Conservation (phyloP, 2,888 invertebrate genomes). For the Dyspetes luteomarginatus region DNA sequence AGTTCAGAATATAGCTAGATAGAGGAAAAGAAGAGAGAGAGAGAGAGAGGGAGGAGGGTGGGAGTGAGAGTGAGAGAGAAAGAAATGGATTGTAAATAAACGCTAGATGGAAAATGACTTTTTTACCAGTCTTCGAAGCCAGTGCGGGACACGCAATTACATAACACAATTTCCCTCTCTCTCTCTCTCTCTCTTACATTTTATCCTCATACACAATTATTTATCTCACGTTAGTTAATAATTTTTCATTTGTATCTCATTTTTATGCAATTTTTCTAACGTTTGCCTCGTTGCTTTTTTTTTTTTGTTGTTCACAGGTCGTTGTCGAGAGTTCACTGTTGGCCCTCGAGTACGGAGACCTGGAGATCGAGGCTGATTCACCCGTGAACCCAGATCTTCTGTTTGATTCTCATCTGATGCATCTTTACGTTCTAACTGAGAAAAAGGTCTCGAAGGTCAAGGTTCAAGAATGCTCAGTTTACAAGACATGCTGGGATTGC, state of each 20-base stretch:
- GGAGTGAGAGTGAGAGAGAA: constrained; percentile 30
- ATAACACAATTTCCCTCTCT: constrained; percentile 20
- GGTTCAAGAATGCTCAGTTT: constrained; percentile 96
- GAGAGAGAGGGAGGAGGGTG: constrained; percentile 11
- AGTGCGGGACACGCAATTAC: constrained; percentile 60
- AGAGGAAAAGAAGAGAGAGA: constrained; percentile 40
- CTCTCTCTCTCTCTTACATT: neutral
- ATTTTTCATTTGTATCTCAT: constrained; percentile 14
- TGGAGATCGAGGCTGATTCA: constrained; percentile 92
- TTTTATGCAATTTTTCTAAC: constrained; percentile 13
- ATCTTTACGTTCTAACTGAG: constrained; percentile 97
- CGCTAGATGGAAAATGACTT: constrained; percentile 55
- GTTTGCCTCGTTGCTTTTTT: constrained; percentile 9
- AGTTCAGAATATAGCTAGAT: neutral
- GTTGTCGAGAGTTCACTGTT: constrained; percentile 93
- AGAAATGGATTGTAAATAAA: constrained; percentile 51
- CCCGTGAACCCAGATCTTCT: constrained; percentile 95
- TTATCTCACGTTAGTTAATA: constrained; percentile 31
- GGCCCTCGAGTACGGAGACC: constrained; percentile 96
- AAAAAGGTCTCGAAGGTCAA: constrained; percentile 96
- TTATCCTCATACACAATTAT: neutral
- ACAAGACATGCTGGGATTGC: constrained; percentile 95
- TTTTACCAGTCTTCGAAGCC: constrained; percentile 23
- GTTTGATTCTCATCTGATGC: constrained; percentile 94
- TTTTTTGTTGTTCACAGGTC: constrained; percentile 85